Evolutionary conservation across 2,888 invertebrate genomes (phyloP).

Genomic region (Melinaea marsaeus): DNA sequence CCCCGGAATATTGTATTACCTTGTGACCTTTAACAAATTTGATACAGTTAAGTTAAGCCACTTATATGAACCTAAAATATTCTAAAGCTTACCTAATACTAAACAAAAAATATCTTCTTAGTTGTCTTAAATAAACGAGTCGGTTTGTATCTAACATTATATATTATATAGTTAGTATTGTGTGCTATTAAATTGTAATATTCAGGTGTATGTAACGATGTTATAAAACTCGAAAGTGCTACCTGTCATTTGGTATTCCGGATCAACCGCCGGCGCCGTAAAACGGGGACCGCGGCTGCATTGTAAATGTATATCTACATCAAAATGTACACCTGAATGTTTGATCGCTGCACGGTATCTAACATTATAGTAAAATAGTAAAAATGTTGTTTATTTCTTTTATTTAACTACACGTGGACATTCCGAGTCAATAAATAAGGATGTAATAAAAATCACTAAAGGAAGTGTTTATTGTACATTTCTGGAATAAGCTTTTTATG

Average conservation of each 20-base stretch:
- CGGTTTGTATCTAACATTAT: not conserved
- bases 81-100: no score
- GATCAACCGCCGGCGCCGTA: slow-evolving; percentile 53
- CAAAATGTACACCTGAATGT: slow-evolving; percentile 18
- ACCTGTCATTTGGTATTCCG: slow-evolving; percentile 61
- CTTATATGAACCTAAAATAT: no score
- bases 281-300: slow-evolving; percentile 57
- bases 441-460: no score
- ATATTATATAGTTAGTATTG: not conserved
- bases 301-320: slow-evolving; percentile 43
- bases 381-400: no score
- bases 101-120: no score
- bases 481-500: no score
- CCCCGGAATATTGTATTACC: slow-evolving; percentile 13
- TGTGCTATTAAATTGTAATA: slow-evolving; percentile 32
- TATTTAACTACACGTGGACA: no score
- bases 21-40: slow-evolving; percentile 11
- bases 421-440: no score
- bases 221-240: slow-evolving; percentile 61
- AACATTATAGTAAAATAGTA: no score
- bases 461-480: no score
- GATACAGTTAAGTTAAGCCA: not conserved
- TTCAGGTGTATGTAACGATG: slow-evolving; percentile 47
- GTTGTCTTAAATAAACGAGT: no score
- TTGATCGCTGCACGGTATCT: no score